Base-by-base conservation (phyloP, 2,113 vertebrate genomes). In the Indicator maculatus region DNA sequence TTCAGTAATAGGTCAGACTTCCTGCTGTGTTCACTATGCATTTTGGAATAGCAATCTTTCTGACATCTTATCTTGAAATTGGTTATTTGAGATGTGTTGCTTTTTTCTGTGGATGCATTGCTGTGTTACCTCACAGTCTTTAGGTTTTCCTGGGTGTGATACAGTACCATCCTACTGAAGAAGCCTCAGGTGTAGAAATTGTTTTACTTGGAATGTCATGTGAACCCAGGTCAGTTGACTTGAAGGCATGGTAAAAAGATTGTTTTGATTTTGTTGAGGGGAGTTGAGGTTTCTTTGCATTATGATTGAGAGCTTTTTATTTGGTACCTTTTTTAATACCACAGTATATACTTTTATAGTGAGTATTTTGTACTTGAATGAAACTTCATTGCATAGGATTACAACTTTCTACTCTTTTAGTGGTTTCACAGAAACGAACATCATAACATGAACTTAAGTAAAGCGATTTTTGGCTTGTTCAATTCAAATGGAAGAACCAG, bases 281-380 rank as follows among this genome's bases (percentile, higher is more conserved):
- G 78, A 67, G 36, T 50, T 83, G 72, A 83, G 78, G 20, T 83
- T 93, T 83, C 31, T 91, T 95, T 94, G 20, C 31, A 21, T 80
- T 86, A 47, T 69, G 20, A 61, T 41, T 28, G 41, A 82, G 33
- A 75, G 33, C 11, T 78, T 69, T 93, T 88, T 64, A 58, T 84
- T 89, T 50, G 17, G 76, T 53, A 6, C 17, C 66, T 82, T 41
- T 65, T 1, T 50, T 19, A 71, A 53, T 89, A 52, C 3, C 53
- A 0, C 5, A 38, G 5, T 60, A 58, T 36, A 4, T 79, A 73
- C 7, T 74, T 5, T 73, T 86, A 23, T 16, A 23, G 12, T 50
- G 39, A 36, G 2, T 6, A 11, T 56, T 82, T 87, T 87, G n/a
- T 45, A 56, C 15, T 61, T 72, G 19, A 91, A 11, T 56, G 28